Base-by-base conservation (phyloP, 2,113 vertebrate species). In the Blennius ocellaris region DNA sequence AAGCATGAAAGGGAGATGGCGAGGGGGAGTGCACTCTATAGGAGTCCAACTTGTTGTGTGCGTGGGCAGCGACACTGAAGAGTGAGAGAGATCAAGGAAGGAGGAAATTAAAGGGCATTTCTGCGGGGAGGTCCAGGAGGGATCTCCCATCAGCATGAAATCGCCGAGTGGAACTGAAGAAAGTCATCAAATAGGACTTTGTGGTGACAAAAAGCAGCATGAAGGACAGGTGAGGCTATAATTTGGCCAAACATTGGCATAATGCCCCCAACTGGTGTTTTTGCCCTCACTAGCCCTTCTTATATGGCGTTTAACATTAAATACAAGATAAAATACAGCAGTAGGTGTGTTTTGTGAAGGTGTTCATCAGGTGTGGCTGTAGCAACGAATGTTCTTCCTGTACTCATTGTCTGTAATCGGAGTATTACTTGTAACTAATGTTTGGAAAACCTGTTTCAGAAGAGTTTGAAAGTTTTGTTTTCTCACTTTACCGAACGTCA, bases 51-150 rank as follows among this genome's bases (percentile, higher is more conserved):
- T 43, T 50, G 47, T 38, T 8, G 38, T 62, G 37, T 66, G 56
- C 61, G 72, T 57, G 58, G 43, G 60, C 76, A 68, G 80, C 51
- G 21, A 44, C 37, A 56, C 48, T 76, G 50, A 21, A 74, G 56
- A 58, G 61, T 65, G 49, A 76, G 69, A 45, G 58, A 85, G 78
- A 87, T 75, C 56, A 78, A 78, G 62, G 63, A 58, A 74, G 67
- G 73, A 84, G 60, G 75, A 85, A 80, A 80, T 85, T 65, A 83
- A 87, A 83, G 78, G 58, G 63, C 70, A 84, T 84, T 66, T 84
- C 78, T 58, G 16, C 43, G 36, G 45, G 64, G 66, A 81, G 73
- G 58, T 79, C 65, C 52, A 66, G 76, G 38, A 54, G 50, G 56
- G 58, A 64, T 73, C 62, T 79, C 49, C 69, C 30, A 12, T 67